Evolutionary conservation across 2,113 vertebrate genomes (phyloP).

Genomic region (Gasterosteus nipponicus): DNA sequence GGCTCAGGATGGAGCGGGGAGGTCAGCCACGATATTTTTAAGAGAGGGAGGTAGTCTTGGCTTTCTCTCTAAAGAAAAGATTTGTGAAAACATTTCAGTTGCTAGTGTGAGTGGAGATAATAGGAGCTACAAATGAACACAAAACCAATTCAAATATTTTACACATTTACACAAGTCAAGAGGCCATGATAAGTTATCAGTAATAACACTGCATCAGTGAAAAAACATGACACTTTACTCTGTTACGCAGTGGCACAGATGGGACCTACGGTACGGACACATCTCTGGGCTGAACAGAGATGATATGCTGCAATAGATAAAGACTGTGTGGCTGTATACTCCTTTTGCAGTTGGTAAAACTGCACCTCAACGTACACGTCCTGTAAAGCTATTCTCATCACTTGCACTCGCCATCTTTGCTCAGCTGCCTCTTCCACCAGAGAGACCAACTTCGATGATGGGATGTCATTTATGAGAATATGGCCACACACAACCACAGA

Average conservation of each 20-base stretch:
- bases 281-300: background rate
- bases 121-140: slow-evolving; percentile 4
- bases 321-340: background rate
- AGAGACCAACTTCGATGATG: background rate
- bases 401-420: background rate
- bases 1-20: slow-evolving; percentile 27
- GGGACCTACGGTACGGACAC: background rate
- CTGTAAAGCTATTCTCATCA: background rate
- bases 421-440: background rate
- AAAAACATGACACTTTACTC: background rate
- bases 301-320: background rate
- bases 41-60: slow-evolving; percentile 9
- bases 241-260: no score
- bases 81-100: background rate
- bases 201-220: background rate
- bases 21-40: slow-evolving; percentile 42
- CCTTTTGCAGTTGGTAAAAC: background rate
- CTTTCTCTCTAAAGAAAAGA: background rate
- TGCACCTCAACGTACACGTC: background rate
- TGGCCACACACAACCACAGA: background rate
- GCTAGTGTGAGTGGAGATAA: background rate
- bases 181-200: background rate
- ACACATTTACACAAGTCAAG: background rate
- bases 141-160: background rate
- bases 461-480: background rate